Evolutionary conservation across 2,888 invertebrate species (phyloP).

Genomic region (Brachypterus glaber): DNA sequence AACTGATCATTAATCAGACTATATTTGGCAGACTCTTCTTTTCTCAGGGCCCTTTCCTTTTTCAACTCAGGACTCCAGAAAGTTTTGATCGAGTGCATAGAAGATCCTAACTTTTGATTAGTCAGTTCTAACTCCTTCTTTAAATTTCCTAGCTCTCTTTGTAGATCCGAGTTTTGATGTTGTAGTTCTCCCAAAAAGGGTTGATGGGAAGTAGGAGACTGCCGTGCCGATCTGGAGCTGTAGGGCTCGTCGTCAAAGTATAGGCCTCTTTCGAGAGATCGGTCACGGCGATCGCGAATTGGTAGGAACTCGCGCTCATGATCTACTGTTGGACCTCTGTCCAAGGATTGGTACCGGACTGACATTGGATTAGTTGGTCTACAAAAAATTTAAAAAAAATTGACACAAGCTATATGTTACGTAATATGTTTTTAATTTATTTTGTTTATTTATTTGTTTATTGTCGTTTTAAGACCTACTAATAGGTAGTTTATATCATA

Average conservation of each 20-base stretch:
- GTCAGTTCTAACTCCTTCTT: constrained; percentile 92
- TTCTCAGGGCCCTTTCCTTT: constrained; percentile 90
- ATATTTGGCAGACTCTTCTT: constrained; percentile 96
- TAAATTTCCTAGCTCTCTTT: constrained; percentile 81
- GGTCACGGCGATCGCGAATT: constrained; percentile 63
- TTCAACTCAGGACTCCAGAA: constrained; percentile 99
- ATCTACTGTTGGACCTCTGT: constrained; percentile 44
- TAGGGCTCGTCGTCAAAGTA: constrained; percentile 64
- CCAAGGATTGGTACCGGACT: constrained; percentile 48
- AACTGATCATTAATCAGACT: constrained; percentile 94
- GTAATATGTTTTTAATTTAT: no score
- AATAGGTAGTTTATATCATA: no score
- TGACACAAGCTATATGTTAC: no score
- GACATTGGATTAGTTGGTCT: constrained; percentile 45
- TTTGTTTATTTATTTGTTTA: no score
- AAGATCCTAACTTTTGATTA: constrained; percentile 94
- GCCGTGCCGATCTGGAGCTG: constrained; percentile 53
- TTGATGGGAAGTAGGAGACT: constrained; percentile 59
- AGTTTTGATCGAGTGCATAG: constrained; percentile 99
- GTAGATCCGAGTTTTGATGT: constrained; percentile 89
- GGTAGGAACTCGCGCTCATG: constrained; percentile 80
- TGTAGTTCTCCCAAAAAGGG: constrained; percentile 71
- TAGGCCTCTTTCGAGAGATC: constrained; percentile 57
- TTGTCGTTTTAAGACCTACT: no score
- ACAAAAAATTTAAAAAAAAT: constrained; percentile 15